Base-by-base conservation (phyloP, 2,888 invertebrate genomes). In the Gasteruption jaculator region DNA sequence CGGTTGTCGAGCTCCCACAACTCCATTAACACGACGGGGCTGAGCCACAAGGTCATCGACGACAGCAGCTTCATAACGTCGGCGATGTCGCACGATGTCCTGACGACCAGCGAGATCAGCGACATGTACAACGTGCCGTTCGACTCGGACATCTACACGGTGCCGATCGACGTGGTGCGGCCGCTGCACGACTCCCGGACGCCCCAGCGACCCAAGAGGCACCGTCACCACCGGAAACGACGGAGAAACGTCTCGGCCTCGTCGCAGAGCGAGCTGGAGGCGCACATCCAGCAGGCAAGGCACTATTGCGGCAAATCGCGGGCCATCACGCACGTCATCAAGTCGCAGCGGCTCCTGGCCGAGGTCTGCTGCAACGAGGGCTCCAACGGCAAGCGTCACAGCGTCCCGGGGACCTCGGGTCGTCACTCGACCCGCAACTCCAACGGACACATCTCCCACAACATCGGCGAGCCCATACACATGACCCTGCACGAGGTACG, bases 61-160 rank as follows among this genome's bases (percentile, higher is more conserved):
- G 90, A 90, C 67, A 89, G 89, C 14, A 87, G 82, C 62, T 90
- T 90, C 65, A 90, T 90, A 52, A 90, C 89, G 1, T 89, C 89
- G 63, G 90, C 90, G 21, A 89, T 90, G 75, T 90, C 89, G 1
- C 90, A 90, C 62, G 90, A 90, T 62, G 85, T 87, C 2, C 74
- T 90, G 24, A 78, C 82, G 48, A 80, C 83, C n/a, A 81, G 83
- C 48, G 85, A 86, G 61, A 88, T 88, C 45, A 63, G 61, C 36
- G 89, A 89, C 68, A 82, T 90, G 77, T 90, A 90, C 68, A 90
- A 88, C 73, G 90, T 90, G 45, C 90, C 90, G 49, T 86, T 89
- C 56, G 90, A 90, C 63, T 88, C 89, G 57, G 90, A 90, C 68
- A 86, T 90, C 53, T 91, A 91, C 65, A 86, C 90, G 10, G 83